Conservation (phyloP, 2,113 vertebrate genomes). For the Pluvianellus socialis region DNA sequence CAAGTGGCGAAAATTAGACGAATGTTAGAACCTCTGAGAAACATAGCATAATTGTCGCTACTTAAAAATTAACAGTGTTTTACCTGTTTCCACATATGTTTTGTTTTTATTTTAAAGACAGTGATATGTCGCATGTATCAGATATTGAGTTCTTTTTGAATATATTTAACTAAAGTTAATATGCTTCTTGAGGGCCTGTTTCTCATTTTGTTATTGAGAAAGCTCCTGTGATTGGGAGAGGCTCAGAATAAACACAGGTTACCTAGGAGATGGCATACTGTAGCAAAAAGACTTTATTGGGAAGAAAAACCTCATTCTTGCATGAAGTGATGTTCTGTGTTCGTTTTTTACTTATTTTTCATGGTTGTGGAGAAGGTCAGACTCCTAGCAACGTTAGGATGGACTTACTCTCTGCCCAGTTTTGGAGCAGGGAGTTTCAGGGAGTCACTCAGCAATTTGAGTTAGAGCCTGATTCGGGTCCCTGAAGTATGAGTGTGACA, state of each 20-base stretch:
- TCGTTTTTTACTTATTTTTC: neutral
- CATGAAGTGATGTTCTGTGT: neutral
- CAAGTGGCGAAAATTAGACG: neutral
- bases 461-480: neutral
- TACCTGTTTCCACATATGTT: neutral
- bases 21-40: neutral
- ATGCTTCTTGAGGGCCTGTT: neutral
- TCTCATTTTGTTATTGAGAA: neutral
- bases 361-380: neutral
- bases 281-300: neutral
- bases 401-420: neutral
- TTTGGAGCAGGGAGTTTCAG: neutral
- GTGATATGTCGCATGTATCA: neutral
- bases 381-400: neutral
- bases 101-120: neutral
- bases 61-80: neutral
- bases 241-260: neutral
- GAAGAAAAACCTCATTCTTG: neutral
- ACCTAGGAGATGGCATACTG: neutral
- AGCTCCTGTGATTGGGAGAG: neutral
- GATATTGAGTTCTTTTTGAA: neutral
- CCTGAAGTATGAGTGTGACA: accelerated
- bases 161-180: neutral
- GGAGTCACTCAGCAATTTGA: neutral
- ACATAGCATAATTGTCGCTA: neutral